A percentile compares a stretch with the other conserved stretches of the same genome.
These are phyloP conservation scores for Bombus picipes DNA, from an alignment of 1,140 invertebrate species.

Conservation along the genomic window DNA sequence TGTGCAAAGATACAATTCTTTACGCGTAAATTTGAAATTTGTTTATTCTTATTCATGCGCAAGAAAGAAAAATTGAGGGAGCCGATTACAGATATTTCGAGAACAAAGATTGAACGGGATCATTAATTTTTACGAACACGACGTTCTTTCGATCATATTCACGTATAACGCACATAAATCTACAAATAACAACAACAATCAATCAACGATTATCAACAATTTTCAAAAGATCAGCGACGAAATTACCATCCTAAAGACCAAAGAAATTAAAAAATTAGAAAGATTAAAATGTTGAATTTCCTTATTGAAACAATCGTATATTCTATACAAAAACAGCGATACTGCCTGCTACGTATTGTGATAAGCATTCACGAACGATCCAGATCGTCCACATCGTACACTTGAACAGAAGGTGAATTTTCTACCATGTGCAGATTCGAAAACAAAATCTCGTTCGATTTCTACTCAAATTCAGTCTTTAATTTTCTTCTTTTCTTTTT, in stretches of 20 bases:
- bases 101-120: neutral
- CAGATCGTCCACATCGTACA: neutral
- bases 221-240: neutral
- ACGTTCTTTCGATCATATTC: neutral
- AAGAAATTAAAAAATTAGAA: too few relatives aligned
- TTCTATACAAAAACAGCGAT: neutral
- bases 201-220: neutral
- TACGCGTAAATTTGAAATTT: neutral
- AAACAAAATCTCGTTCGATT: neutral
- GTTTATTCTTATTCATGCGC: too few relatives aligned
- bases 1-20: too few relatives aligned
- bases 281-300: neutral
- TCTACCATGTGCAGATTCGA: neutral
- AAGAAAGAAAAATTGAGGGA: neutral
- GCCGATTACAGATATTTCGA: neutral
- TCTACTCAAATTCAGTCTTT: neutral
- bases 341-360: constrained; percentile 17
- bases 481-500: neutral
- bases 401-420: neutral
- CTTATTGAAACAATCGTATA: neutral
- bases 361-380: constrained; percentile 3
- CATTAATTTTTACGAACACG: neutral
- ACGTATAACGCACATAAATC: neutral
- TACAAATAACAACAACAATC: too few relatives aligned
- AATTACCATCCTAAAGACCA: too few relatives aligned